Base-by-base conservation (phyloP, 2,113 vertebrate species). In the Xiphophorus maculatus region DNA sequence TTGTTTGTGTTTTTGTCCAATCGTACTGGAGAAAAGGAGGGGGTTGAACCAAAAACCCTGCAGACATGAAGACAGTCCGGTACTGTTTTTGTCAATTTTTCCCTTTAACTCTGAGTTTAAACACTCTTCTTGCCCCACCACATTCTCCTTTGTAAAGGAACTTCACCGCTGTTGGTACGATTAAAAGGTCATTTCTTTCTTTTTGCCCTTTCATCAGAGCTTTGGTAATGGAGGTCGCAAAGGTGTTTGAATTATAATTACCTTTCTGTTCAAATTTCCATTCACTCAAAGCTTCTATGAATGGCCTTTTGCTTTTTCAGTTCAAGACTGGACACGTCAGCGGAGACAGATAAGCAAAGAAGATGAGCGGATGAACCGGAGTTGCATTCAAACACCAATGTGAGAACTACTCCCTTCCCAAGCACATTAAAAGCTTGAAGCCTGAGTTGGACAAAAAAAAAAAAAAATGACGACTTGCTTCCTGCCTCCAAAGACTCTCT, bases 31-130 rank as follows among this genome's bases (percentile, higher is more conserved):
- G 86, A 76, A 92, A 88, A 93, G 33, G 89, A 91, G 81, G 76
- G 75, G 37, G 73, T 82, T 66, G 29, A 32, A 73, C 40, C 30
- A 76, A 73, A 81, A 85, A 73, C 77, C 81, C 85, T 72, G 60
- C 82, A 87, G 89, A 93, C 84, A 90, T 63, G 69, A 91, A 93
- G 93, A 95, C 95, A 95, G 95, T 93, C 94, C 84, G 94, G 95
- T 88, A 94, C 95, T 93, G 85, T 91, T 92, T 37, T 77, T 87
- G 81, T 88, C 89, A 79, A 66, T 82, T 87, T 70, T 74, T 60
- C 29, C 76, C 32, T 77, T 82, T 58, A 42, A 84, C 87, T 88
- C 67, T 54, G 85, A 30, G 6, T 83, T 28, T 30, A 88, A 63
- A 58, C 28, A 35, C 33, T 84, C 77, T 84, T 76, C 76, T 88